Base-by-base conservation (phyloP, 2,888 invertebrate species). In the Xestia ashworthii region DNA sequence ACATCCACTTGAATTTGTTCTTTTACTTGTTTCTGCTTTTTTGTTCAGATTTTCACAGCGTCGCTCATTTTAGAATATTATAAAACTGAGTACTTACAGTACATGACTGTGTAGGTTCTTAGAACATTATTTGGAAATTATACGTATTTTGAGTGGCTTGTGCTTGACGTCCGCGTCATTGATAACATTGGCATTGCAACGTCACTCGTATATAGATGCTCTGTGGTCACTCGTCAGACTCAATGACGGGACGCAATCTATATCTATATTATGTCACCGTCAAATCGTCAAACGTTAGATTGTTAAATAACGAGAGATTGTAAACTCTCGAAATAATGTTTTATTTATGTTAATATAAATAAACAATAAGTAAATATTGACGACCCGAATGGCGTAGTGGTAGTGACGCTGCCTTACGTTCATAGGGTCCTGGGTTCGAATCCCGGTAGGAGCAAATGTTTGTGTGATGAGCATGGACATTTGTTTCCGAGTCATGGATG, bases 31-130 rank as follows among this genome's bases (percentile, higher is more conserved):
- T n/a, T 32, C 16, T n/a, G 38, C 58, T 64, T 38, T 46, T 50
- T 71, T 25, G n/a, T 25, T 44, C 16, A 64, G 19, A 19, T 65
- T 50, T 14, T 64, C 32, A 53, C 32, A 44, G 14, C 19, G 65
- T 25, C n/a, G 4, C 19, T 66, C 22, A 70, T 78, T 78, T 78
- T 62, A 55, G 25, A 69, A 58, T 32, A 75, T 16, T 44, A 44
- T 14, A 50, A 1, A 50, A 60, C 62, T 38, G 5, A 53, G n/a
- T n/a, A 46, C 14, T 25, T 41, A 41, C 41, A 41, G 41, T 41
- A 8, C 1, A 38, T 73, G 22, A 58, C 32, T 65, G 14, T 55
- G 6, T 19, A 1, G 3, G 32, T 22, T 2, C 6, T 44, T 44
- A 44, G 25, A 74, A 38, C 19, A 46, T 66, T 71, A 53, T 60